These are phyloP conservation scores for Myiotriccus ornatus DNA, from an alignment of 2,797 vertebrate genomes.

Conservation along the genomic window DNA sequence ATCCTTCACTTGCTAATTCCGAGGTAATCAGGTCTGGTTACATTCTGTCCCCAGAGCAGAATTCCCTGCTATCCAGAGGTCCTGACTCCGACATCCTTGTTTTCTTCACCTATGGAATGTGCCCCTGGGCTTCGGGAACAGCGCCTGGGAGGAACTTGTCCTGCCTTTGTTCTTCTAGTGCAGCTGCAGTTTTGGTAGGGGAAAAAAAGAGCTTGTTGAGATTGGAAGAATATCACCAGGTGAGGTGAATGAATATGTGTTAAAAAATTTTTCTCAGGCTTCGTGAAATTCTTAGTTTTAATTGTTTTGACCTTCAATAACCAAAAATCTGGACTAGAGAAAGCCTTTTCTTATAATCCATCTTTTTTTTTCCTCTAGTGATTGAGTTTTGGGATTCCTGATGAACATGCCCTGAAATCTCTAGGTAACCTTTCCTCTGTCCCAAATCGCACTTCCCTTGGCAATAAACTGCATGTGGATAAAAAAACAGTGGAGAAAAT, in stretches of 20 bases:
- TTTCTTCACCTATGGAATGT: background rate
- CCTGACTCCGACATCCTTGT: background rate
- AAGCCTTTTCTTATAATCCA: background rate
- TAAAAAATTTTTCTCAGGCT: background rate
- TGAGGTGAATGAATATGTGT: background rate
- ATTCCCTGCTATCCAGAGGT: too few relatives aligned
- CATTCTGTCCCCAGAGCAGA: background rate
- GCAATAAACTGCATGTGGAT: background rate
- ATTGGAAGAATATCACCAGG: background rate
- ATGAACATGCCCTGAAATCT: background rate
- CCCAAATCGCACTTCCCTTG: background rate
- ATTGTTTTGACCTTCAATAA: background rate
- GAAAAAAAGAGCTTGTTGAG: background rate
- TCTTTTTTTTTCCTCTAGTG: background rate
- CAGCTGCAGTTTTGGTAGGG: too few relatives aligned
- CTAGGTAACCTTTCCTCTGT: background rate
- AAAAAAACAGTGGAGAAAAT: background rate
- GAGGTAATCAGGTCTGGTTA: background rate
- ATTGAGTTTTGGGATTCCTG: background rate
- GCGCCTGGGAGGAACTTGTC: fast-evolving
- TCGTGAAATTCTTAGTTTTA: background rate
- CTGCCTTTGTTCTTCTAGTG: background rate
- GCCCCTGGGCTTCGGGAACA: background rate
- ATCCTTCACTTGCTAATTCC: background rate
- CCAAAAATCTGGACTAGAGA: background rate